A percentile compares a stretch with the other conserved stretches of the same genome.
These are phyloP conservation scores for Aphelocoma californica DNA, from an alignment of 2,797 vertebrate genomes.

Conservation along the genomic window DNA sequence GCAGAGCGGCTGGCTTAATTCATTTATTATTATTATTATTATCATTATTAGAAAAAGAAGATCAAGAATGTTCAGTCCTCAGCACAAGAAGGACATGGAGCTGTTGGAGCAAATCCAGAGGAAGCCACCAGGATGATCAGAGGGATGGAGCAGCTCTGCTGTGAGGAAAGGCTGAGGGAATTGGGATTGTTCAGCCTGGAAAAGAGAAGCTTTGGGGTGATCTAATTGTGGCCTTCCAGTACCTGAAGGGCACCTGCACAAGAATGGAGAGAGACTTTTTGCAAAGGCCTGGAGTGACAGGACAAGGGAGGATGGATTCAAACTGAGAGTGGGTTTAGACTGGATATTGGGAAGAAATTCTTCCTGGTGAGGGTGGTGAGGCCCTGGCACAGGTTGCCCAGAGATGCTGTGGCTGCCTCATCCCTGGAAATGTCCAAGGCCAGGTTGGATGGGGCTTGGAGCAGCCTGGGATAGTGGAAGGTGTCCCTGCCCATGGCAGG, in stretches of 20 bases:
- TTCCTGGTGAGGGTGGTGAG: accelerated
- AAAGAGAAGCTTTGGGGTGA: not conserved
- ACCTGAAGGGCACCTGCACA: not conserved
- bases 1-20: not conserved
- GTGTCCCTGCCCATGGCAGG: not conserved
- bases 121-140: not conserved
- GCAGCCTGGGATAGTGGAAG: not conserved
- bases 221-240: accelerated
- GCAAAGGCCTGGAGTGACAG: not conserved
- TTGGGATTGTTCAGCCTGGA: not conserved
- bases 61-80: not conserved
- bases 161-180: not conserved
- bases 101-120: not conserved
- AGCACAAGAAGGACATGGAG: not conserved
- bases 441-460: accelerated
- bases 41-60: not conserved
- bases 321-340: not conserved
- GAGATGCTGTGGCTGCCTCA: not conserved
- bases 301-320: not conserved
- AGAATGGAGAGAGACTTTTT: not conserved
- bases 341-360: not conserved
- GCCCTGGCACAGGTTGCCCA: accelerated
- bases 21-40: too few relatives aligned
- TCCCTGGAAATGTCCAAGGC: not conserved
- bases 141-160: not conserved